Evolutionary conservation across 1,140 invertebrate species (phyloP), one percentile per base, ranked within the genome.

Genomic region (Dufourea novaeangliae): DNA sequence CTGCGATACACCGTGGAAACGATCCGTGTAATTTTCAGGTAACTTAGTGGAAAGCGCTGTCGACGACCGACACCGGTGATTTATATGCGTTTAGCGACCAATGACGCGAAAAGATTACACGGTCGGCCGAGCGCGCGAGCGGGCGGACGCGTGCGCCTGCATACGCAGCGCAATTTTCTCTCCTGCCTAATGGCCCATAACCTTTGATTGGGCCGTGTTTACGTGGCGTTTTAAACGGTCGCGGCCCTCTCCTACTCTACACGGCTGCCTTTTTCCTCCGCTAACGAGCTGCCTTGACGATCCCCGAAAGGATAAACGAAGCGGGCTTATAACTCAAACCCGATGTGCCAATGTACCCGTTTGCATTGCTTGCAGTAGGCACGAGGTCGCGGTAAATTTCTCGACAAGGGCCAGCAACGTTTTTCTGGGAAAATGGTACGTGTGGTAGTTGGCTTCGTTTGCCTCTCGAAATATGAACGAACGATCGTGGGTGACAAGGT

Each of bases 111-210:
- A 91, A 91, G 88, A 92, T 91, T 90, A 90, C 86, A 84, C 78
- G 85, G 79, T 79, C 70, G 66, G 72, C n/a, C 64, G 78, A 63
- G 67, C 80, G 44, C 39, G 61, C 77, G 71, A 56, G 34, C 29
- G 11, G 59, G 57, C 57, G 61, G 50, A 64, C 77, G 68, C 71
- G 78, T 50, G 34, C 70, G 73, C 72, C 76, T 90, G 88, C 91
- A 87, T 82, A 89, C 90, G 87, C 86, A 81, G 91, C 91, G 82
- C 84, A 85, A 92, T 91, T 92, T 92, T 89, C 87, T 86, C 87
- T 87, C 69, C 78, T 90, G 89, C 88, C 87, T 92, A 92, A 92
- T 92, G 91, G 89, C 80, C 88, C 88, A 89, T 92, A 88, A 91
- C 86, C 87, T 90, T 88, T 91, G 90, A 92, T 92, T 92, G 88